phyloP scores from a whole-genome alignment of 2,113 vertebrate genomes.

The Sprattus sprattus region DNA sequence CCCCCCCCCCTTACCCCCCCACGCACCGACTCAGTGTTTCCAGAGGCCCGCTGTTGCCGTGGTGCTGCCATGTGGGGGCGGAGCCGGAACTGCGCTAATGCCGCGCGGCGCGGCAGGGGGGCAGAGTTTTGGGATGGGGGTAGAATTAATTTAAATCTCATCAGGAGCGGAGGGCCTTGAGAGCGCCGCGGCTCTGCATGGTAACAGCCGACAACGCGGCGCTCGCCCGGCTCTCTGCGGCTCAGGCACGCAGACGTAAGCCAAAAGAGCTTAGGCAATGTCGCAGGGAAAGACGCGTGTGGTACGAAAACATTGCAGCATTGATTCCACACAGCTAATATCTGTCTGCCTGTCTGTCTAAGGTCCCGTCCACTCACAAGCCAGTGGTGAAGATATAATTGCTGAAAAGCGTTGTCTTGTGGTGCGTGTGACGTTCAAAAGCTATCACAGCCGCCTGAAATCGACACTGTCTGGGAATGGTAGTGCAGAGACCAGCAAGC shows the following conservation, averaged over 20 bases:
- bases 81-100: constrained; percentile 60
- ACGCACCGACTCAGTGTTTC: constrained; percentile 31
- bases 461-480: not conserved
- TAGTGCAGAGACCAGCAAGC: not conserved
- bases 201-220: not conserved
- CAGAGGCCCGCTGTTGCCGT: constrained; percentile 40
- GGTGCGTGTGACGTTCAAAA: not conserved
- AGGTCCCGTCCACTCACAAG: not conserved
- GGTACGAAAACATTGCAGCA: not conserved
- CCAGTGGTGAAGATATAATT: not conserved
- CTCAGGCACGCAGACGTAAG: not conserved
- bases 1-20: not conserved
- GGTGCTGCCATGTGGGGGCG: constrained; percentile 49
- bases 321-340: not conserved
- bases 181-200: constrained; percentile 26
- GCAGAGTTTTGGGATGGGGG: constrained; percentile 67
- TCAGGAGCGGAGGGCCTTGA: constrained; percentile 59
- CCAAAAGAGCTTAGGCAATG: not conserved
- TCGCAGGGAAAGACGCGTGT: not conserved
- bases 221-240: not conserved
- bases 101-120: constrained; percentile 60
- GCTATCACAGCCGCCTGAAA: not conserved
- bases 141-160: constrained; percentile 80
- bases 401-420: not conserved
- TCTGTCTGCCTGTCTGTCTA: not conserved